Conservation (phyloP, 2,888 invertebrate species). For the Sipha maydis region DNA sequence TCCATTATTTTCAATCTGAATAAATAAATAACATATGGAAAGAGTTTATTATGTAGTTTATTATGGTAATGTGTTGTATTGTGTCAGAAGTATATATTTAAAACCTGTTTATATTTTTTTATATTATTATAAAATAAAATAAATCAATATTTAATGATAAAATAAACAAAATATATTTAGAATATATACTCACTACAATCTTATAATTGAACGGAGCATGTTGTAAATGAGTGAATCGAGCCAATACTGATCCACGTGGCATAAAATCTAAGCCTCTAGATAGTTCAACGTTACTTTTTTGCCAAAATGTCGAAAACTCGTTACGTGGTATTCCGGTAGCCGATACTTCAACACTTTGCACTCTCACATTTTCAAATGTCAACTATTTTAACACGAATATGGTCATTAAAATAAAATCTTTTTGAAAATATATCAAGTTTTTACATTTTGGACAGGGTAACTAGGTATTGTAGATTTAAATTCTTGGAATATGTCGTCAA, state of each 20-base stretch:
- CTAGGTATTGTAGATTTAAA: slow-evolving; percentile 78
- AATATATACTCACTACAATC: slow-evolving; percentile 68
- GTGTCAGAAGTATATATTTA: background rate
- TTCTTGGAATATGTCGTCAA: slow-evolving; percentile 81
- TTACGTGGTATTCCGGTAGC: slow-evolving; percentile 72
- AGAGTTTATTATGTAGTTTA: too few species aligned
- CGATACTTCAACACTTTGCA: slow-evolving; percentile 71
- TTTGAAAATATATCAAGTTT: background rate
- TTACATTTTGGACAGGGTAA: slow-evolving; percentile 74
- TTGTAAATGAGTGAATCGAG: slow-evolving; percentile 81
- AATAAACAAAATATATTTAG: background rate
- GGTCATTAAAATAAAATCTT: background rate
- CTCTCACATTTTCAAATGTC: slow-evolving; percentile 74
- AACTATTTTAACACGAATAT: slow-evolving; percentile 68
- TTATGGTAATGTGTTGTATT: too few species aligned
- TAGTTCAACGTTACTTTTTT: slow-evolving; percentile 80
- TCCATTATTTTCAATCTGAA: slow-evolving; percentile 65
- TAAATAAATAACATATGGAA: background rate
- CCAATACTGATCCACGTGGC: slow-evolving; percentile 79
- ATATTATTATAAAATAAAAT: too few species aligned
- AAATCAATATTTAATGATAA: background rate
- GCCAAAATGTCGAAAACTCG: slow-evolving; percentile 79
- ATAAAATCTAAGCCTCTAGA: slow-evolving; percentile 85
- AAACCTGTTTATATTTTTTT: too few species aligned
- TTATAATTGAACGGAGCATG: slow-evolving; percentile 77